phyloP scores from a whole-genome alignment of 2,888 invertebrate genomes.

The Elaeidobius kamerunicus region DNA sequence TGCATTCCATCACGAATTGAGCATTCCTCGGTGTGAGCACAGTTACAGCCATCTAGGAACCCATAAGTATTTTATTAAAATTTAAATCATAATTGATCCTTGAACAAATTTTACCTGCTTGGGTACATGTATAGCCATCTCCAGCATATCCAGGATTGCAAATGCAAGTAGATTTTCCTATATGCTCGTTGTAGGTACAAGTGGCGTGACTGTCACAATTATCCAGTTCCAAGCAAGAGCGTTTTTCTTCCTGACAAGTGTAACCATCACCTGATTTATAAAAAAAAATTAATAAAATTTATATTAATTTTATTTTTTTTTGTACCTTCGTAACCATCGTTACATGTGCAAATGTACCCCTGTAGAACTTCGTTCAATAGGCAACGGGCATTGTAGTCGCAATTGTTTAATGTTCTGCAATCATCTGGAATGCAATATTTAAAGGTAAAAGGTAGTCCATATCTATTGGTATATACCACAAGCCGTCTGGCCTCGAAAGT shows the following conservation, averaged over 20 bases:
- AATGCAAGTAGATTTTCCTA: slow-evolving; percentile 66
- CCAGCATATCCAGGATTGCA: slow-evolving; percentile 81
- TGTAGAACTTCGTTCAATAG: slow-evolving; percentile 53
- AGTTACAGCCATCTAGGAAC: slow-evolving; percentile 72
- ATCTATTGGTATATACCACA: neutral
- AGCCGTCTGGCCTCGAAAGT: too few species aligned
- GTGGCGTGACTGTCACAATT: slow-evolving; percentile 72
- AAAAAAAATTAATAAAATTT: neutral
- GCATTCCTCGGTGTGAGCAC: slow-evolving; percentile 70
- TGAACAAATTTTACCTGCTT: too few species aligned
- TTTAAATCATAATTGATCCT: too few species aligned
- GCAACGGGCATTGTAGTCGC: slow-evolving; percentile 81
- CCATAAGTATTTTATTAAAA: too few species aligned
- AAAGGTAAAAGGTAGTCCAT: neutral
- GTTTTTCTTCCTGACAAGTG: slow-evolving; percentile 60
- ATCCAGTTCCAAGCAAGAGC: slow-evolving; percentile 57
- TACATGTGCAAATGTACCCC: slow-evolving; percentile 70
- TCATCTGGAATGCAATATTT: slow-evolving; percentile 27
- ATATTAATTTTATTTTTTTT: neutral
- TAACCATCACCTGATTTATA: slow-evolving; percentile 67
- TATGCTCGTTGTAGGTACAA: slow-evolving; percentile 67
- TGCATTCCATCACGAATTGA: slow-evolving; percentile 57
- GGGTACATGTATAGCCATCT: slow-evolving; percentile 73
- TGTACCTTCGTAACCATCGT: slow-evolving; percentile 51
- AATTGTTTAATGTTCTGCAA: slow-evolving; percentile 74